These are phyloP conservation scores for Aphyosemion australe DNA, from an alignment of 2,113 vertebrate species.

Conservation along the genomic window DNA sequence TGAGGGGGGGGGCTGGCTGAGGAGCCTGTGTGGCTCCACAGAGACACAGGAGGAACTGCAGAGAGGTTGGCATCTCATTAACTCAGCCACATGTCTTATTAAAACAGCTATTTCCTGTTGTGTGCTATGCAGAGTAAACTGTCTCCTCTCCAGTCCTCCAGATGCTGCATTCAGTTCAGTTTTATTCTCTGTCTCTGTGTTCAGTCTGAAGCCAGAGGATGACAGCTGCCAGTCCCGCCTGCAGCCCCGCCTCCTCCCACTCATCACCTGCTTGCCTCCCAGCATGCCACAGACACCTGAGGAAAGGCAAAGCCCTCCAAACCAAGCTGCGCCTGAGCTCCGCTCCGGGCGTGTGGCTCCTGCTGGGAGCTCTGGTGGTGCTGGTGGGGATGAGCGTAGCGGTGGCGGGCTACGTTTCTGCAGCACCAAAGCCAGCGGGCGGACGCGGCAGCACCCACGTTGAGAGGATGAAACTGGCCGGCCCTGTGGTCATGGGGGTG, in stretches of 20 bases:
- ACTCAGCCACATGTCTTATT: slow-evolving; percentile 67
- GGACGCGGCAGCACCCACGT: slow-evolving; percentile 66
- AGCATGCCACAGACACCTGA: slow-evolving; percentile 49
- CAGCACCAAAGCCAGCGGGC: slow-evolving; percentile 28
- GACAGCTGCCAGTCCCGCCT: slow-evolving; percentile 66
- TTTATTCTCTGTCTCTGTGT: slow-evolving; percentile 12
- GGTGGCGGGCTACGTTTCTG: slow-evolving; percentile 89
- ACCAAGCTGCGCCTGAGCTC: slow-evolving; percentile 88
- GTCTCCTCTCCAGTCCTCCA: slow-evolving; percentile 22
- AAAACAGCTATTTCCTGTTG: slow-evolving; percentile 73
- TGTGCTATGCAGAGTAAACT: slow-evolving; percentile 45
- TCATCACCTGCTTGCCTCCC: slow-evolving; percentile 53
- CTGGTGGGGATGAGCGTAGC: slow-evolving; percentile 91
- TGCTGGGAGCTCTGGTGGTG: slow-evolving; percentile 88
- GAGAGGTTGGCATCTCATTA: slow-evolving; percentile 58
- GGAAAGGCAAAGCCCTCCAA: slow-evolving; percentile 52
- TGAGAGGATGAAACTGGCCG: slow-evolving; percentile 89
- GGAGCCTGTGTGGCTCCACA: slow-evolving; percentile 29
- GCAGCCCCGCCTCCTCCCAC: slow-evolving; percentile 61
- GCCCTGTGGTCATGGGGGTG: slow-evolving; percentile 95
- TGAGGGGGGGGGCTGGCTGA: background rate
- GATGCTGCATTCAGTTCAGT: slow-evolving; percentile 21
- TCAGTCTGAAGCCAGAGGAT: slow-evolving; percentile 65
- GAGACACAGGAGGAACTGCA: slow-evolving; percentile 54
- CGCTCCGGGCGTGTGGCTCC: slow-evolving; percentile 86